phyloP scores from a whole-genome alignment of 2,113 vertebrate genomes.

The Tragelaphus scriptus region DNA sequence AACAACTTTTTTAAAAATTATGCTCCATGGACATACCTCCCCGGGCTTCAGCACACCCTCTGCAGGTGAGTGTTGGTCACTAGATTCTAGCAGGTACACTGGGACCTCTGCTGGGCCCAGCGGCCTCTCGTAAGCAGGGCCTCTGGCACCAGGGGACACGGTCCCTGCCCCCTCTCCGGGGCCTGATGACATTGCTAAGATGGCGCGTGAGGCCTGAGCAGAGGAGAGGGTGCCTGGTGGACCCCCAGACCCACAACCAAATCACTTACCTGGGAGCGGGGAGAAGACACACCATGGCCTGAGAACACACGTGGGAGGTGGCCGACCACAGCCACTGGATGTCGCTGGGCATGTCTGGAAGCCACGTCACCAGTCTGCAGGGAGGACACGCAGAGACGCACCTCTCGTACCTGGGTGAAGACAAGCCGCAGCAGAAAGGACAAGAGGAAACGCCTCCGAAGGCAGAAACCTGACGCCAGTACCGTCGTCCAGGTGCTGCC shows the following conservation, averaged over 20 bases:
- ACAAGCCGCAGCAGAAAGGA: neutral
- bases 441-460: neutral
- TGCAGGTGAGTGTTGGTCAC: neutral
- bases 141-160: neutral
- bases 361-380: conserved; percentile 40
- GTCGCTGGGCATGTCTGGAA: neutral
- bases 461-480: fast-evolving
- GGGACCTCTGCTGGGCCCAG: neutral
- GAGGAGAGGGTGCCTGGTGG: fast-evolving
- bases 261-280: neutral
- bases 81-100: neutral
- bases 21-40: neutral
- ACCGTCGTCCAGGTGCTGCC: fast-evolving
- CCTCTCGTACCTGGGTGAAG: fast-evolving
- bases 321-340: conserved; percentile 27
- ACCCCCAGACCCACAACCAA: neutral
- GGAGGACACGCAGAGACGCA: fast-evolving
- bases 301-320: fast-evolving
- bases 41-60: neutral
- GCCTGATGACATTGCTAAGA: fast-evolving
- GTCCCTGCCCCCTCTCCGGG: neutral
- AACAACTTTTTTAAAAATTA: neutral
- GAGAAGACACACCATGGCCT: neutral
- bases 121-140: neutral
- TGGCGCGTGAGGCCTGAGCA: fast-evolving